Conservation (phyloP, 2,888 invertebrate species). For the Ophraella communa region DNA sequence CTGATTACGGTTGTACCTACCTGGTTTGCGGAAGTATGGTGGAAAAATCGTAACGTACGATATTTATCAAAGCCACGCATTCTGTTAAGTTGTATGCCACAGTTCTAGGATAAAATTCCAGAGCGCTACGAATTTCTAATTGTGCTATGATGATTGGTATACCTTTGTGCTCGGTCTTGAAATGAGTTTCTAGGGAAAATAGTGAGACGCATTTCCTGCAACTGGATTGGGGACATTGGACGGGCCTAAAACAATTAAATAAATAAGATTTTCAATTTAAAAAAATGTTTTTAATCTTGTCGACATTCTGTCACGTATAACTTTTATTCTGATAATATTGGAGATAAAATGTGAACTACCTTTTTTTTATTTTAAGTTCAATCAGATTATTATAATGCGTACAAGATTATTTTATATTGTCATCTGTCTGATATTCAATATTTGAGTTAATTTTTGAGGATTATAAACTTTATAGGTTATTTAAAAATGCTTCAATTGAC, state of each 20-base stretch:
- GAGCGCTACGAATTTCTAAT: constrained; percentile 49
- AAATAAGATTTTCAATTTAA: not conserved
- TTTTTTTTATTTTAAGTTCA: no score
- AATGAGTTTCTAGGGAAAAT: constrained; percentile 63
- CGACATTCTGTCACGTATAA: no score
- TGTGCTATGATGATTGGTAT: constrained; percentile 49
- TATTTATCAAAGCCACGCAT: constrained; percentile 49
- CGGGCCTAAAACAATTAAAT: constrained; percentile 53
- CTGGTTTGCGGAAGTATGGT: constrained; percentile 30
- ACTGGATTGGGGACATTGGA: constrained; percentile 62
- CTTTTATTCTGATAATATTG: no score
- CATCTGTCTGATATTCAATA: no score
- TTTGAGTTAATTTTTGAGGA: no score
- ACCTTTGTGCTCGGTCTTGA: constrained; percentile 64
- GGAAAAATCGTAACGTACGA: constrained; percentile 37
- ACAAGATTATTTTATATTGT: no score
- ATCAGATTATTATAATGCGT: no score
- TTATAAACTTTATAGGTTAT: no score
- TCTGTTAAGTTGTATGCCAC: constrained; percentile 47
- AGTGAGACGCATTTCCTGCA: constrained; percentile 64
- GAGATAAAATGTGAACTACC: no score
- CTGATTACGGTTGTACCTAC: constrained; percentile 23
- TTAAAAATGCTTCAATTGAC: no score
- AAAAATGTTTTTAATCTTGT: no score
- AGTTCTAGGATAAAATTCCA: constrained; percentile 51